Percentiles rank a stretch among this genome's conserved stretches.
Conservation (phyloP, 2,888 invertebrate species). For the Mystacides longicornis region DNA sequence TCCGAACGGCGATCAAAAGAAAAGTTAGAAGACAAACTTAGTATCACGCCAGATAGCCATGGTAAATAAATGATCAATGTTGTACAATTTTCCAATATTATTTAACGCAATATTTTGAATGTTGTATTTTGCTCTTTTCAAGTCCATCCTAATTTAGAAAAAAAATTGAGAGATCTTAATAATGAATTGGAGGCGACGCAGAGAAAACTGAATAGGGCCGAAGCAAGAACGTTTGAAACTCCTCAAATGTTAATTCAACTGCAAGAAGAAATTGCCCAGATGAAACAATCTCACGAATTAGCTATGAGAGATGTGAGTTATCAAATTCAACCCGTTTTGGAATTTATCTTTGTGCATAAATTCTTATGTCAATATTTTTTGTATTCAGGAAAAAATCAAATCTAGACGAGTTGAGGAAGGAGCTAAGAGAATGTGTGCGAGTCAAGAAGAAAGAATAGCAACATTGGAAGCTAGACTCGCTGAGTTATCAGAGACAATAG, state of each 20-base stretch:
- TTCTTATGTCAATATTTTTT: too few species aligned
- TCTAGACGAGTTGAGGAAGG: conserved; percentile 65
- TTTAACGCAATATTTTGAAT: neutral
- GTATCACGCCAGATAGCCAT: conserved; percentile 36
- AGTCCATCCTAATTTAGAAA: conserved; percentile 39
- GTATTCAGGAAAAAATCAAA: conserved; percentile 58
- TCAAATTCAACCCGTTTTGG: too few species aligned
- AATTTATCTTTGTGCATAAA: too few species aligned
- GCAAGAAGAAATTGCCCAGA: conserved; percentile 62
- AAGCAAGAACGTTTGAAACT: conserved; percentile 52
- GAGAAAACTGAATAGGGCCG: conserved; percentile 56
- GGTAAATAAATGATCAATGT: too few species aligned
- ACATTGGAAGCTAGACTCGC: conserved; percentile 68
- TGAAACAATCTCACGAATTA: conserved; percentile 66
- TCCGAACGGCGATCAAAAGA: conserved; percentile 70
- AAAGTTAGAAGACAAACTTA: conserved; percentile 55
- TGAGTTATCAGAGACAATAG: conserved; percentile 71
- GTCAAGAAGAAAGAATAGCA: conserved; percentile 71
- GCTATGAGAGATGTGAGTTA: conserved; percentile 54
- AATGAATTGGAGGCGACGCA: conserved; percentile 58
- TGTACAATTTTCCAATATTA: conserved; percentile 4
- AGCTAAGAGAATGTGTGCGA: conserved; percentile 56
- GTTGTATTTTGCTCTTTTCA: neutral
- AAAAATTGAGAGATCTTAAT: conserved; percentile 48
- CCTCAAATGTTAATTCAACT: conserved; percentile 58